Conservation (phyloP, 2,113 vertebrate species). For the Oryzias curvinotus region DNA sequence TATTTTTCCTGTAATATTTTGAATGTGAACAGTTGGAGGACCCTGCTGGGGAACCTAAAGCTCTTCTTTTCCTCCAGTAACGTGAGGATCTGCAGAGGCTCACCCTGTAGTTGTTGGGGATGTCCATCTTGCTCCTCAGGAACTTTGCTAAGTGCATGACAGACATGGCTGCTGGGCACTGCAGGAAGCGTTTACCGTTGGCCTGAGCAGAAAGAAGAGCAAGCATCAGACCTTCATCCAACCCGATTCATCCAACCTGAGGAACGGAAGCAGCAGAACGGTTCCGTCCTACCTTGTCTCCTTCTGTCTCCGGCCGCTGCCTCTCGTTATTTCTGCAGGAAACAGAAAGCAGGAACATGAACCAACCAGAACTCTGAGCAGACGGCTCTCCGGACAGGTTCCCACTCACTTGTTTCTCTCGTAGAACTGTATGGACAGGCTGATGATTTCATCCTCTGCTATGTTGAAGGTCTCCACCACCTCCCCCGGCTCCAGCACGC, state of each 20-base stretch:
- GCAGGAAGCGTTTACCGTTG: slow-evolving; percentile 89
- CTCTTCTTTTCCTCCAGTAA: no score
- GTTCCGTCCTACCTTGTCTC: slow-evolving; percentile 80
- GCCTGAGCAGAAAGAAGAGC: slow-evolving; percentile 55
- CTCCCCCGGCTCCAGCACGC: slow-evolving; percentile 78
- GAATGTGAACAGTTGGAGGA: no score
- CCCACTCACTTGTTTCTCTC: slow-evolving; percentile 82
- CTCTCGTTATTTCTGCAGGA: slow-evolving; percentile 80
- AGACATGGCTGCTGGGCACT: slow-evolving; percentile 92
- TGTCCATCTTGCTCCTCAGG: slow-evolving; percentile 94
- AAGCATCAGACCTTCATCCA: slow-evolving; percentile 4
- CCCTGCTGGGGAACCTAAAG: no score
- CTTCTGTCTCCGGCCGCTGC: slow-evolving; percentile 81
- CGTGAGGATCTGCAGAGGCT: slow-evolving; percentile 1
- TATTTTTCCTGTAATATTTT: no score
- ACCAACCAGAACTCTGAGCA: background rate
- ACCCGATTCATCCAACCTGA: slow-evolving; percentile 11
- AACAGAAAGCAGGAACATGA: background rate
- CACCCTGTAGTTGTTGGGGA: slow-evolving; percentile 91
- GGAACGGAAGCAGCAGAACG: slow-evolving; percentile 1
- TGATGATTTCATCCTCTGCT: slow-evolving; percentile 89
- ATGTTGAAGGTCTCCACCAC: slow-evolving; percentile 83
- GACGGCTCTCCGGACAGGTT: background rate
- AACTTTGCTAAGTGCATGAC: slow-evolving; percentile 93
- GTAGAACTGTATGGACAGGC: slow-evolving; percentile 92